A percentile compares a stretch with the other conserved stretches of the same genome.
Evolutionary conservation across 2,113 vertebrate genomes (phyloP).

Genomic region (Accipiter cooperii): DNA sequence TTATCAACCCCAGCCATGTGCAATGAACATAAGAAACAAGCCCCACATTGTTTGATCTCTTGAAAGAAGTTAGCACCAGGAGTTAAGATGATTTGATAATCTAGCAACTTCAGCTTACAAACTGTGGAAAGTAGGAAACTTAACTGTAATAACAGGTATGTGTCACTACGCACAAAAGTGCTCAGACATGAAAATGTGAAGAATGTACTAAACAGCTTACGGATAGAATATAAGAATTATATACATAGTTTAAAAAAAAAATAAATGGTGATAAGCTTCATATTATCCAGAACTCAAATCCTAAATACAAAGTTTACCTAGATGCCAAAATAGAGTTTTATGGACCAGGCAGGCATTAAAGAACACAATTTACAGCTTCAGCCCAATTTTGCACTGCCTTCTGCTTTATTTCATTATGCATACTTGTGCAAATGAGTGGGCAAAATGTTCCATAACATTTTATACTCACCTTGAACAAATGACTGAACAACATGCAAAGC

Average conservation of each 20-base stretch:
- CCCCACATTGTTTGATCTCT: neutral
- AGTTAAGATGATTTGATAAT: neutral
- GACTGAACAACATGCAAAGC: neutral
- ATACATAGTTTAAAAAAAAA: neutral
- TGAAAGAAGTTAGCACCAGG: neutral
- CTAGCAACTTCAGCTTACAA: neutral
- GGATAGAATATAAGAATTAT: neutral
- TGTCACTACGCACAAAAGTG: neutral
- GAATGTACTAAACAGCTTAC: neutral
- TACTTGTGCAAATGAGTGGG: neutral
- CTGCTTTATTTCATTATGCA: neutral
- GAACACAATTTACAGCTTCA: neutral
- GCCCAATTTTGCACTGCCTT: neutral
- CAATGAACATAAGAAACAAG: neutral
- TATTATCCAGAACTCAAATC: neutral
- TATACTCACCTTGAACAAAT: neutral
- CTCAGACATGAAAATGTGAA: neutral
- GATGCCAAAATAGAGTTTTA: neutral
- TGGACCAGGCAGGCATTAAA: neutral
- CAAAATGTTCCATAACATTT: neutral
- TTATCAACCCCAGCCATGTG: neutral
- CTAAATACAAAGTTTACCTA: neutral
- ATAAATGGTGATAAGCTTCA: neutral
- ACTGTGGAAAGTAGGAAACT: neutral
- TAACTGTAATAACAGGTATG: neutral